phyloP scores from a whole-genome alignment of 2,888 invertebrate species.

The Trissonchulus latispiculum region DNA sequence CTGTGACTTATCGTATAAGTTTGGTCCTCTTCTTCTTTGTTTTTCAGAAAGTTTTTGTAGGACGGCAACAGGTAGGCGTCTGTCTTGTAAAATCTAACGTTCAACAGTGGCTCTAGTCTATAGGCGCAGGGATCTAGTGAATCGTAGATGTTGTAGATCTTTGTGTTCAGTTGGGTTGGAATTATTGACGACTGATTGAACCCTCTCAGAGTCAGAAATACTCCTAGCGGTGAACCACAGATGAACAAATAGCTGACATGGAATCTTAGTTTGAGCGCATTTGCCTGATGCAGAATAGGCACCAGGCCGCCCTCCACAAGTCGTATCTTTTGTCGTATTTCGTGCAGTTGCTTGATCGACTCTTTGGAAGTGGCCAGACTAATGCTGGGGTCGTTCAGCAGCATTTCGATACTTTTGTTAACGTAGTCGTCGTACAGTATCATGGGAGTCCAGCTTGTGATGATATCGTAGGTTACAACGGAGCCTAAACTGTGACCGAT shows the following conservation, averaged over 20 bases:
- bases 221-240: constrained; percentile 58
- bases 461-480: constrained; percentile 60
- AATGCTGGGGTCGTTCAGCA: not conserved
- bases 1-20: no score
- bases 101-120: constrained; percentile 56
- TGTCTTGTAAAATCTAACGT: constrained; percentile 53
- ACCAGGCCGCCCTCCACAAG: not conserved
- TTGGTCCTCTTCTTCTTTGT: not conserved
- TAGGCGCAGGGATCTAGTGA: constrained; percentile 52
- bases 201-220: constrained; percentile 56
- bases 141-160: constrained; percentile 56
- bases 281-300: not conserved
- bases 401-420: constrained; percentile 42
- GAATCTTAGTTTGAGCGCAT: constrained; percentile 28
- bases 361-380: not conserved
- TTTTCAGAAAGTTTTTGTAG: not conserved
- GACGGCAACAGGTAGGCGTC: constrained; percentile 52
- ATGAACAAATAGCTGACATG: constrained; percentile 59
- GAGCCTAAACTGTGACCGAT: constrained; percentile 61
- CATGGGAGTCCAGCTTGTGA: constrained; percentile 54
- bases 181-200: not conserved
- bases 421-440: constrained; percentile 49
- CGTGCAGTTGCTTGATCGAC: not conserved
- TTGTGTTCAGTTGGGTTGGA: not conserved
- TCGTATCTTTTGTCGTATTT: not conserved